These are phyloP conservation scores for Gryllus bimaculatus DNA, from an alignment of 1,140 invertebrate genomes.

Conservation along the genomic window DNA sequence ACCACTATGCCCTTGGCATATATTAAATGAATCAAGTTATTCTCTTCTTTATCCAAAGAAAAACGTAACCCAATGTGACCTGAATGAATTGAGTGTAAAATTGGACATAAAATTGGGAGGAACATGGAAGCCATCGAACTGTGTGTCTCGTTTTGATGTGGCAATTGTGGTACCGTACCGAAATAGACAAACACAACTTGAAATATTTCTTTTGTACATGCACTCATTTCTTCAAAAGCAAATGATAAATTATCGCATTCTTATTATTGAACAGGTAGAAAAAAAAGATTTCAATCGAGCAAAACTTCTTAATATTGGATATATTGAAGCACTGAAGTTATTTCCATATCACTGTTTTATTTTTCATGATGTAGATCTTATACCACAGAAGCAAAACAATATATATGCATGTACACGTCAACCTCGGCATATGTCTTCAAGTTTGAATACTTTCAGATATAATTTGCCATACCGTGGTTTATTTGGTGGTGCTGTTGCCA, in stretches of 20 bases:
- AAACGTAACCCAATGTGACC: slow-evolving; percentile 15
- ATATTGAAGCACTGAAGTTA: slow-evolving; percentile 57
- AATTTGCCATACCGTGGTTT: slow-evolving; percentile 62
- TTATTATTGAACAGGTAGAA: slow-evolving; percentile 80
- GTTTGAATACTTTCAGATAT: slow-evolving; percentile 79
- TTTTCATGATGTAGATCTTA: slow-evolving; percentile 90
- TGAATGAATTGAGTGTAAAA: slow-evolving; percentile 12
- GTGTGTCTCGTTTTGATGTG: slow-evolving; percentile 63
- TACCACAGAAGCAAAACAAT: slow-evolving; percentile 82
- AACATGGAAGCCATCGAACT: slow-evolving; percentile 59
- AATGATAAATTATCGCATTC: slow-evolving; percentile 76
- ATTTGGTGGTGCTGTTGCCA: slow-evolving; percentile 68
- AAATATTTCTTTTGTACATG: slow-evolving; percentile 75
- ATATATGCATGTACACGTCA: slow-evolving; percentile 80
- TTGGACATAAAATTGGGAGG: slow-evolving; percentile 43
- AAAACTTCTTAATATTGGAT: slow-evolving; percentile 88
- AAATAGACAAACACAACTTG: slow-evolving; percentile 69
- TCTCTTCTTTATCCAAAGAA: slow-evolving; percentile 17
- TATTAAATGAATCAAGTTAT: slow-evolving; percentile 11
- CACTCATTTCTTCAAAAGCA: slow-evolving; percentile 83
- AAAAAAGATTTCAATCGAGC: slow-evolving; percentile 80
- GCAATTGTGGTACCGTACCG: slow-evolving; percentile 85
- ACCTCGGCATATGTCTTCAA: slow-evolving; percentile 87
- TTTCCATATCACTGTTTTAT: slow-evolving; percentile 76
- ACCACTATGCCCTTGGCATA: slow-evolving; percentile 6